These are phyloP conservation scores for Epinotia nisella DNA, from an alignment of 2,888 invertebrate species.

Conservation along the genomic window DNA sequence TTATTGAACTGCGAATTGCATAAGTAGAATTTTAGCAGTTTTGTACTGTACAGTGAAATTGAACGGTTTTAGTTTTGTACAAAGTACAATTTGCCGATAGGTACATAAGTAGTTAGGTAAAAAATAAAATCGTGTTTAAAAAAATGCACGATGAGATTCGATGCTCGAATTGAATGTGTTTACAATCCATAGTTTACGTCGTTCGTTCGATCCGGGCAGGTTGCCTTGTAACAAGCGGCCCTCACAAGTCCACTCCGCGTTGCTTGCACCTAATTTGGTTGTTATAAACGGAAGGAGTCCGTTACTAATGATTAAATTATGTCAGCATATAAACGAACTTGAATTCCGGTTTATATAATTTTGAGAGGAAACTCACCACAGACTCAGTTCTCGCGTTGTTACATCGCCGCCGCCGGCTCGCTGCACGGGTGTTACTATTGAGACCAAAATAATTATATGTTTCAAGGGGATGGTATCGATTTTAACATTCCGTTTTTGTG, in stretches of 20 bases:
- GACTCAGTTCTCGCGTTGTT: conserved; percentile 14
- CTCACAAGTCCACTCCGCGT: conserved; percentile 7
- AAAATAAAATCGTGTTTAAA: conserved; percentile 75
- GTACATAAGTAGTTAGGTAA: conserved; percentile 84
- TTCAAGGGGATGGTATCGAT: conserved; percentile 82
- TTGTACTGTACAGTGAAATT: conserved; percentile 72
- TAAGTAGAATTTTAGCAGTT: conserved; percentile 67
- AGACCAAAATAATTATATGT: conserved; percentile 84
- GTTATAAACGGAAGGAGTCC: conserved; percentile 40
- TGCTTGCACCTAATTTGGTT: conserved; percentile 16
- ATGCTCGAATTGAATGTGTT: conserved; percentile 78
- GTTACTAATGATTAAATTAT: conserved; percentile 24
- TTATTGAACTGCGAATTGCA: conserved; percentile 61
- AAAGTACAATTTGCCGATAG: conserved; percentile 84
- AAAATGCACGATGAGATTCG: conserved; percentile 73
- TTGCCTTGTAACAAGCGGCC: conserved; percentile 34
- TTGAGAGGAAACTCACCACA: neutral
- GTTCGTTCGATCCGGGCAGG: conserved; percentile 60
- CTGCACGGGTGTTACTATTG: conserved; percentile 81
- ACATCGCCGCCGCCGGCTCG: conserved; percentile 54
- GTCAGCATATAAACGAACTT: conserved; percentile 1
- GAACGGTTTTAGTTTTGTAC: conserved; percentile 82
- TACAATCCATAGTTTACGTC: conserved; percentile 68
- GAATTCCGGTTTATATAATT: neutral
- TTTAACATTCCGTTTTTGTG: conserved; percentile 81